A percentile compares a stretch with the other conserved stretches of the same genome.
Conservation (phyloP, 2,113 vertebrate genomes). For the Nycticorax nycticorax region DNA sequence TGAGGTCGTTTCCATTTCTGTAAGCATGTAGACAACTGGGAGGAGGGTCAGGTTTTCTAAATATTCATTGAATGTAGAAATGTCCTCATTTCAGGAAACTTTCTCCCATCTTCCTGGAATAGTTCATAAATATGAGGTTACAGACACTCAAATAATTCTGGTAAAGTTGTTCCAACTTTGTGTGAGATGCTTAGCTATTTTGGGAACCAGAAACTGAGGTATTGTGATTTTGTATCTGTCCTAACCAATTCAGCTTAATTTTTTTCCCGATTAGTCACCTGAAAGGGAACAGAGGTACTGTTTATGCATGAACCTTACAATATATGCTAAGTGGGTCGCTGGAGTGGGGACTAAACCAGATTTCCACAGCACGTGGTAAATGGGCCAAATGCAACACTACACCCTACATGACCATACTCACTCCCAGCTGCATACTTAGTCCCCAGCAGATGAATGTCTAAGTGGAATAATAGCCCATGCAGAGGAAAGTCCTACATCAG, state of each 20-base stretch:
- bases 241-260: background rate
- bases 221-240: background rate
- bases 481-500: background rate
- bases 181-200: background rate
- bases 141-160: background rate
- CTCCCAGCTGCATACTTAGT: background rate
- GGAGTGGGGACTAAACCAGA: background rate
- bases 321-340: background rate
- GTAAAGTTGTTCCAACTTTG: background rate
- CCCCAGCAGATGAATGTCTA: background rate
- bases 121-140: background rate
- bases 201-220: background rate
- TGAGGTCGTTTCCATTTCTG: background rate
- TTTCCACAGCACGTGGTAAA: background rate
- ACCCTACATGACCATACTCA: background rate
- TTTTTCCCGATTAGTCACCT: background rate
- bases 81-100: background rate
- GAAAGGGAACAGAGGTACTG: background rate
- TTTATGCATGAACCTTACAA: background rate
- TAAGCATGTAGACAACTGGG: background rate
- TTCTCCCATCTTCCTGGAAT: background rate
- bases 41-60: background rate
- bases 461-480: background rate
- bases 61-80: background rate
- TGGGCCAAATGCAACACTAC: background rate